Conservation (phyloP, 2,113 vertebrate species). For the Xenotilapia leptura region DNA sequence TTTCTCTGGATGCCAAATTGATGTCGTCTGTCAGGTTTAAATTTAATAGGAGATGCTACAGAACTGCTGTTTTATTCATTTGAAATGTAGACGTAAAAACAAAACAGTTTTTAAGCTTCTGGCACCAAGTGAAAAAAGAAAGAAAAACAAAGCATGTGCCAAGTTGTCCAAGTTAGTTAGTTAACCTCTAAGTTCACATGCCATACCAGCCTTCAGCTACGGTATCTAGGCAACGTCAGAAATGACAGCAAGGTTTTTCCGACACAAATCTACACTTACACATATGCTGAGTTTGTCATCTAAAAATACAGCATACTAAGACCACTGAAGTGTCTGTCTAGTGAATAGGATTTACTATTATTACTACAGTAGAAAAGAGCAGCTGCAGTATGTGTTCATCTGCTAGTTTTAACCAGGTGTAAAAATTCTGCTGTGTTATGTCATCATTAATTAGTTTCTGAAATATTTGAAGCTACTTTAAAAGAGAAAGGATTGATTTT, state of each 20-base stretch:
- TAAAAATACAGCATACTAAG: neutral
- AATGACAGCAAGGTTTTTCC: neutral
- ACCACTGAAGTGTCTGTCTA: neutral
- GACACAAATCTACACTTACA: neutral
- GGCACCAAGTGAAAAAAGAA: neutral
- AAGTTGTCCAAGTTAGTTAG: neutral
- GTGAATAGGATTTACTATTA: neutral
- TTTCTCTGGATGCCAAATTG: neutral
- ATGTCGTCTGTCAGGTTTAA: neutral
- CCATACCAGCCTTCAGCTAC: neutral
- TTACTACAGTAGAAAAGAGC: neutral
- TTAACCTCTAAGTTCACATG: slow-evolving; percentile 8
- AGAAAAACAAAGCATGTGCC: neutral
- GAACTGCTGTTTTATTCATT: neutral
- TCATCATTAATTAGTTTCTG: neutral
- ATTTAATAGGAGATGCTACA: neutral
- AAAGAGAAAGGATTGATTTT: neutral
- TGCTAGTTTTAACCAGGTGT: neutral
- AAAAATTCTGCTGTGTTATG: neutral
- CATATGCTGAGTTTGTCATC: neutral
- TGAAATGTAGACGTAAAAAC: neutral
- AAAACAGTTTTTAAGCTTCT: neutral
- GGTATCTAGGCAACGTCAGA: slow-evolving; percentile 39
- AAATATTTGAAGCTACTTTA: neutral
- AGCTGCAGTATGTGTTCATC: neutral